Conservation (phyloP, 2,888 invertebrate species). For the Strigamia crassipes region DNA sequence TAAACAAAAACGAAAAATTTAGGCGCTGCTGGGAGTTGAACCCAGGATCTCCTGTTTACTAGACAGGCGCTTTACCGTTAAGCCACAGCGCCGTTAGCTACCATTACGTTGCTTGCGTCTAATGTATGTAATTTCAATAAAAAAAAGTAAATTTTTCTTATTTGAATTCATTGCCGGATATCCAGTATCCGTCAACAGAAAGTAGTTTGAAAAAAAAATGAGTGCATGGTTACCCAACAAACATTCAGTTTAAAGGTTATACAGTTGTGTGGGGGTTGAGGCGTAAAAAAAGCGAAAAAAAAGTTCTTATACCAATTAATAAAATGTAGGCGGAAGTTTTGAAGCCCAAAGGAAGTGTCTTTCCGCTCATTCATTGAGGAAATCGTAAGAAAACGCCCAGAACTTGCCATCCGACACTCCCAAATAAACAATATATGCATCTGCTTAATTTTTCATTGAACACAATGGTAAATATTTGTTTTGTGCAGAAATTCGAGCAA, state of each 20-base stretch:
- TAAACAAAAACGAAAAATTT: not conserved
- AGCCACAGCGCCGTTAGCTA: not conserved
- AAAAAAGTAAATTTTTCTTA: not conserved
- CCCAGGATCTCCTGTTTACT: slow-evolving; percentile 27
- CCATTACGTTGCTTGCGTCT: too few species aligned
- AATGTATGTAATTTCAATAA: not conserved
- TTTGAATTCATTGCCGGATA: not conserved
- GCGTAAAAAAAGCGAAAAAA: not conserved
- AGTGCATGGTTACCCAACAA: not conserved
- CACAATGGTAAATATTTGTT: not conserved
- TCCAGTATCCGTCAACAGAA: not conserved
- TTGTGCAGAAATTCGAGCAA: too few species aligned
- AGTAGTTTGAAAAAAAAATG: not conserved
- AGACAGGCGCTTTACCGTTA: slow-evolving; percentile 29
- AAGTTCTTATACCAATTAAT: not conserved
- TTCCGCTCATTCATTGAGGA: not conserved
- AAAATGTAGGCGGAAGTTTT: not conserved
- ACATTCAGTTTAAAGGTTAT: not conserved
- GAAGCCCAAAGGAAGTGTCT: not conserved
- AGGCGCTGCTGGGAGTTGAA: not conserved
- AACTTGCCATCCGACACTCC: not conserved
- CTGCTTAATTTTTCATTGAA: not conserved
- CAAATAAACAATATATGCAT: not conserved
- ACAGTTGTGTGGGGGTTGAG: not conserved
- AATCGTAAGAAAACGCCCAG: not conserved